Percentiles rank a stretch among this genome's conserved stretches.
These are phyloP conservation scores for Dynastes tityus DNA, from an alignment of 2,888 invertebrate species.

Conservation along the genomic window DNA sequence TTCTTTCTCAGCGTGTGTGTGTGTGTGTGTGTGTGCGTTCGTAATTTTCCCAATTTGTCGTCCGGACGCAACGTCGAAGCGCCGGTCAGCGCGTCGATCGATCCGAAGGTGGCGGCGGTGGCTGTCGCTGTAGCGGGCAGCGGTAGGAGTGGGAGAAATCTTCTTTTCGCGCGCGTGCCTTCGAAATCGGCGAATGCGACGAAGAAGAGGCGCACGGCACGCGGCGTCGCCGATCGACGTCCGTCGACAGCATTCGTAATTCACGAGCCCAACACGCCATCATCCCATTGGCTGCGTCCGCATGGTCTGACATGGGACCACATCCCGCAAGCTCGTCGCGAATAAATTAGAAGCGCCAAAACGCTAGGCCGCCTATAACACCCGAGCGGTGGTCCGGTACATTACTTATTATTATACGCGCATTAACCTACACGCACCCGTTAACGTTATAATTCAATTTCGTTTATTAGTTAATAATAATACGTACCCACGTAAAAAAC, in stretches of 20 bases:
- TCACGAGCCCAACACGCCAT: constrained; percentile 66
- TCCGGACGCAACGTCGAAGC: not conserved
- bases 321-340: constrained; percentile 73
- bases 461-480: no score
- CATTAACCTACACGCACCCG: no score
- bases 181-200: not conserved
- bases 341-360: constrained; percentile 66
- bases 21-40: no score
- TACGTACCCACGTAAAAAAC: no score
- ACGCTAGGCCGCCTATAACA: constrained; percentile 51
- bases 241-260: constrained; percentile 60
- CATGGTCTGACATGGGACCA: constrained; percentile 87
- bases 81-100: not conserved
- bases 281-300: constrained; percentile 77
- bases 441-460: no score
- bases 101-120: no score
- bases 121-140: no score
- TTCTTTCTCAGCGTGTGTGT: no score
- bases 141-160: no score
- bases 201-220: not conserved
- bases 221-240: constrained; percentile 34
- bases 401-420: not conserved
- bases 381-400: constrained; percentile 23
- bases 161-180: no score
- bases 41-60: no score